A percentile compares a stretch with the other conserved stretches of the same genome.
phyloP scores from a whole-genome alignment of 2,797 vertebrate species.

The Sorex maritimensis region DNA sequence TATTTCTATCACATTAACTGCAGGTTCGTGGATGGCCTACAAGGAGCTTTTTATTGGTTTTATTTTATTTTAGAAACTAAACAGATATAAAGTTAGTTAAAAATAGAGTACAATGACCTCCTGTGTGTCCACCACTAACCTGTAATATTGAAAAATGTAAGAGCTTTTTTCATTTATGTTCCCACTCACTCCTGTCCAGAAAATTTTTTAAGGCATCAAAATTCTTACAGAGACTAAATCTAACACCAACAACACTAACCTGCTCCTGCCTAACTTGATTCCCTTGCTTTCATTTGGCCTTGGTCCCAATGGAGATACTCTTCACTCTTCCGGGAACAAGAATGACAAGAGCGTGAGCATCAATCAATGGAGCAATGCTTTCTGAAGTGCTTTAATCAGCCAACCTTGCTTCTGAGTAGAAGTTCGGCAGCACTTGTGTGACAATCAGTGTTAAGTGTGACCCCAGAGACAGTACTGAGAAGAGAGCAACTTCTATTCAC shows the following conservation, averaged over 20 bases:
- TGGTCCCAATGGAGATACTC: neutral
- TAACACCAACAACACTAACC: neutral
- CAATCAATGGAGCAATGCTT: neutral
- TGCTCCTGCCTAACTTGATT: neutral
- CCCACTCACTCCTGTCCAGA: too few relatives aligned
- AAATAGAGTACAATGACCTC: too few relatives aligned
- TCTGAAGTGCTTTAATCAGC: neutral
- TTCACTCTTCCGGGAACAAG: neutral
- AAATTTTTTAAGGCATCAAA: neutral
- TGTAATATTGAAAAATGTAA: too few relatives aligned
- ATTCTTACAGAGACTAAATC: constrained; percentile 26
- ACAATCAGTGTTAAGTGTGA: constrained; percentile 8
- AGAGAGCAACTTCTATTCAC: neutral
- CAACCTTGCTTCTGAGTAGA: neutral
- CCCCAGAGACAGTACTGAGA: neutral
- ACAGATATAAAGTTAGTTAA: too few relatives aligned
- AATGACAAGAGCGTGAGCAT: neutral
- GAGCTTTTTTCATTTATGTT: too few relatives aligned
- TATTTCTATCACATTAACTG: neutral
- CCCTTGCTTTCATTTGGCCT: neutral
- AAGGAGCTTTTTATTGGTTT: neutral
- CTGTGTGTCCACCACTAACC: too few relatives aligned
- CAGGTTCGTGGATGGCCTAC: neutral
- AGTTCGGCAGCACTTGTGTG: neutral
- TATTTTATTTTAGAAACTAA: too few relatives aligned